phyloP scores from a whole-genome alignment of 2,888 invertebrate species.

The Ophion ventricosus region DNA sequence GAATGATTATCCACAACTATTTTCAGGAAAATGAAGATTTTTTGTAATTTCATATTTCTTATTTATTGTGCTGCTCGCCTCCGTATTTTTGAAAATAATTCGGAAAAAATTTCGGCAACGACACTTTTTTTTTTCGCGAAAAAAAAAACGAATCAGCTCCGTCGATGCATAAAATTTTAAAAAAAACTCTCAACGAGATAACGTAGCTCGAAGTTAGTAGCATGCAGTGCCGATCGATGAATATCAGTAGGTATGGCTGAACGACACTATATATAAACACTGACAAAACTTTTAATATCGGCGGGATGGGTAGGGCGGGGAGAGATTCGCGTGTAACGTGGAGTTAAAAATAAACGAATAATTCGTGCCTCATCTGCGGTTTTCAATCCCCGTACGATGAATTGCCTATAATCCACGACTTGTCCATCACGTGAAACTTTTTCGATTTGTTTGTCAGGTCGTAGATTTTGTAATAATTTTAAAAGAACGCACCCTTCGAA shows the following conservation, averaged over 20 bases:
- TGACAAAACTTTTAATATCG: conserved; percentile 47
- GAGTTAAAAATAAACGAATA: conserved; percentile 20
- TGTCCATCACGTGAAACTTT: not conserved
- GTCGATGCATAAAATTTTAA: conserved; percentile 35
- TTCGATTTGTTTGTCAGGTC: not conserved
- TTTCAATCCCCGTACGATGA: not conserved
- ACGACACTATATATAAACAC: conserved; percentile 51
- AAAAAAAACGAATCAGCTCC: conserved; percentile 25
- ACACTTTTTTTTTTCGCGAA: not conserved
- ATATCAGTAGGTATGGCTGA: conserved; percentile 46
- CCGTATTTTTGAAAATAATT: not conserved
- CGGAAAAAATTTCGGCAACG: not conserved
- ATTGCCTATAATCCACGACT: not conserved
- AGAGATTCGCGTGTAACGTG: conserved; percentile 28
- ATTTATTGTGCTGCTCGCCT: no score
- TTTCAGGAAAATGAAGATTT: no score
- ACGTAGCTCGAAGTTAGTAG: conserved; percentile 60
- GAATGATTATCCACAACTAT: no score
- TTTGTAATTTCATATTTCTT: no score
- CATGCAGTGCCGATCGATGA: conserved; percentile 62
- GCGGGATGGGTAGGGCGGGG: conserved; percentile 15
- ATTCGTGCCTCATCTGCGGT: conserved; percentile 16
- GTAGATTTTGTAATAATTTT: not conserved
- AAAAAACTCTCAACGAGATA: conserved; percentile 53
- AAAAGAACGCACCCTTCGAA: conserved; percentile 28